Evolutionary conservation across 2,113 vertebrate genomes (phyloP), one percentile per base, ranked within the genome.

Genomic region (Spea multiplicata): DNA sequence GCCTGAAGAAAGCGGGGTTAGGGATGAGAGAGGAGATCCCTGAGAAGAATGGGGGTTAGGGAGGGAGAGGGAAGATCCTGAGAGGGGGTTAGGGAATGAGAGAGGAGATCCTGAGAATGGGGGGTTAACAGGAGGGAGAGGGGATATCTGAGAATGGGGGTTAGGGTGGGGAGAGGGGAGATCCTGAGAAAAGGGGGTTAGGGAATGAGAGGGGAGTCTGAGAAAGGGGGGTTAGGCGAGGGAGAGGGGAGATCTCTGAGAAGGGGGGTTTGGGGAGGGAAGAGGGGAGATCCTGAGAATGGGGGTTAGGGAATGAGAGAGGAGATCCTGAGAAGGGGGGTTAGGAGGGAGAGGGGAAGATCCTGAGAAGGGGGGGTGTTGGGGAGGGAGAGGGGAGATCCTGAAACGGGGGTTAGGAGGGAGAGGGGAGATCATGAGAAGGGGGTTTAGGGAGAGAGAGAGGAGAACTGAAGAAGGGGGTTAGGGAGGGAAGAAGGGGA

Each of bases 31-130:
- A 7, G 7, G 52, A 55, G 7, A 7, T 7, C 6, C 7, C 6
- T 6, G 7, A n/a, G 7, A 55, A 55, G 7, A 7, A 55, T 61
- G 0, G 0, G 0, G 49, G 53, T 57, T 70, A 0, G 53, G 45
- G 12, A 44, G 82, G 66, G 62, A 52, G 0, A 0, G 47, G 52
- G 3, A 1, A 9, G 64, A 10, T 3, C n/a, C n/a, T n/a, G 2
- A 57, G 52, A 3, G 0, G 4, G 0, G 0, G 0, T 9, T 5
- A 0, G 52, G 16, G 66, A 45, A 53, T 4, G 59, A 12, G 45
- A 71, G 14, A 45, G 0, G 0, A 55, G 59, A 50, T 5, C 6
- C 4, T 5, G 62, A 13, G 2, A 17, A 8, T 3, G 14, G 67
- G 1, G 4, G 4, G 9, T 13, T 9, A 78, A 57, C 0, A 48